Percentiles rank a stretch among this genome's conserved stretches.
phyloP scores from a whole-genome alignment of 2,888 invertebrate genomes.

The Ernsta delagoae region DNA sequence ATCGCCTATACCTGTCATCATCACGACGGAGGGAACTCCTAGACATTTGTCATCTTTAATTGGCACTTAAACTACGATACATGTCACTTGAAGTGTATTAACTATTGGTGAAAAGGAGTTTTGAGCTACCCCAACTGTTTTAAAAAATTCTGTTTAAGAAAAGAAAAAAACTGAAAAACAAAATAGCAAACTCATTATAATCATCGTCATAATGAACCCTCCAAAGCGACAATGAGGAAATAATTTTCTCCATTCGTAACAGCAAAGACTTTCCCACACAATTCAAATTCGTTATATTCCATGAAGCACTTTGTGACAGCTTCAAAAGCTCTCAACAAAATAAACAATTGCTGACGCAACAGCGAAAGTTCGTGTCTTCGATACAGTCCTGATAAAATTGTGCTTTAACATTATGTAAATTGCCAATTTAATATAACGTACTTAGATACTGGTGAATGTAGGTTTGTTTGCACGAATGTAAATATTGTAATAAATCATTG shows the following conservation, averaged over 20 bases:
- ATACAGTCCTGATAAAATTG: constrained; percentile 18
- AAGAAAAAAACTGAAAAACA: background rate
- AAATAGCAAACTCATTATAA: background rate
- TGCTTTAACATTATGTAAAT: background rate
- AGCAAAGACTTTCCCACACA: constrained; percentile 15
- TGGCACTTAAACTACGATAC: too few relatives aligned
- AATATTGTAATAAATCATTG: background rate
- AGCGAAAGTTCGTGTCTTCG: constrained; percentile 14
- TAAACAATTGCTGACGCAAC: constrained; percentile 5
- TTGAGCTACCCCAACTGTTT: too few relatives aligned
- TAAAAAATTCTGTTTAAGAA: too few relatives aligned
- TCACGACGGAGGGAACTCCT: too few relatives aligned
- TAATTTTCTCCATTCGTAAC: constrained; percentile 8
- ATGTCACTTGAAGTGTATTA: too few relatives aligned
- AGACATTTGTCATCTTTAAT: too few relatives aligned
- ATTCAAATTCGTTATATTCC: constrained; percentile 7
- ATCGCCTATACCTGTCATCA: too few relatives aligned
- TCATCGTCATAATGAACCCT: background rate
- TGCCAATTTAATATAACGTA: background rate
- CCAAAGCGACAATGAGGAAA: background rate
- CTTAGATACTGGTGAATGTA: background rate
- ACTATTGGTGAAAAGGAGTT: too few relatives aligned
- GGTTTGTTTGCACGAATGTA: background rate
- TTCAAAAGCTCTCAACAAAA: constrained; percentile 18
- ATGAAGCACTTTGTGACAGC: background rate